These are phyloP conservation scores for Rhinogobio ventralis DNA, from an alignment of 2,797 vertebrate genomes.

Conservation along the genomic window DNA sequence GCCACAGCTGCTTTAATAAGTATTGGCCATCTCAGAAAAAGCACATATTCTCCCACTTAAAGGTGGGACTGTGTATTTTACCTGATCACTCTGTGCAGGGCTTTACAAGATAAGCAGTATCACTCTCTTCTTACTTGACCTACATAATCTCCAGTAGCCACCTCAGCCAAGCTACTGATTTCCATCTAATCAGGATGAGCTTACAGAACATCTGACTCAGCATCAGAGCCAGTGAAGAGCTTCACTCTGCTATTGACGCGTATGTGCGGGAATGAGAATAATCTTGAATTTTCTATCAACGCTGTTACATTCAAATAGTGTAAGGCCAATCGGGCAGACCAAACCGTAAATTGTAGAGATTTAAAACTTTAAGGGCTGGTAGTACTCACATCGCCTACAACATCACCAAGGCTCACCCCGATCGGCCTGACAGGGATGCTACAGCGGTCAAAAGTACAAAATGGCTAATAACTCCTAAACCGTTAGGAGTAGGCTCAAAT, in stretches of 20 bases:
- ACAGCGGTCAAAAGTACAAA: too few species aligned
- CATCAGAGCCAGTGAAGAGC: conserved; percentile 4
- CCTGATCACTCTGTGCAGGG: background rate
- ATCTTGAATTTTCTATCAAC: background rate
- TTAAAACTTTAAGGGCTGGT: too few species aligned
- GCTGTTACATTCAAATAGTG: background rate
- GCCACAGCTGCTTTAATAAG: background rate
- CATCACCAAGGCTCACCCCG: too few species aligned
- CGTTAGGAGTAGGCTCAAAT: too few species aligned
- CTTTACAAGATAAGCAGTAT: conserved; percentile 25
- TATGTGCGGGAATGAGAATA: background rate
- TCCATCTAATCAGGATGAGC: conserved; percentile 30
- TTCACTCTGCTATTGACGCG: background rate
- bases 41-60: background rate
- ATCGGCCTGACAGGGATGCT: too few species aligned
- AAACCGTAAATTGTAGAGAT: too few species aligned
- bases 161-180: conserved; percentile 22
- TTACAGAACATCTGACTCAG: conserved; percentile 28
- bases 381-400: too few species aligned
- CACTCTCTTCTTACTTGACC: conserved; percentile 5
- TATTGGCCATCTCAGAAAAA: background rate
- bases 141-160: background rate
- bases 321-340: background rate
- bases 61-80: background rate
- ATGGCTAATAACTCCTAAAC: too few species aligned